Evolutionary conservation across 2,888 invertebrate species (phyloP), one percentile per base, ranked within the genome.

Genomic region (Muscina levida): DNA sequence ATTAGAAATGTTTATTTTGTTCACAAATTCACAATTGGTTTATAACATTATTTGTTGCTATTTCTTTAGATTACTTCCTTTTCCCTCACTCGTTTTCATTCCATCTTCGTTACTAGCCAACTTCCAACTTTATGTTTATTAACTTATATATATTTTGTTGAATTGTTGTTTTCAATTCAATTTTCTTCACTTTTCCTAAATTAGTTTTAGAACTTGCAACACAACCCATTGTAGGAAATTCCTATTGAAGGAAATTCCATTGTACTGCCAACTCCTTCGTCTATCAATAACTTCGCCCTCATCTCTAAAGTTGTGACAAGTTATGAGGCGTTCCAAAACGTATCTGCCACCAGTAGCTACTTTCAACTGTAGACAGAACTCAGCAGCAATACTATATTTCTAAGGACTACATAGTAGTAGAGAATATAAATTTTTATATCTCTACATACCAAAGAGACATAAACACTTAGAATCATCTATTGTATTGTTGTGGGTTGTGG

Each of bases 381-480:
- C 31, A 8, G 8, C 31, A 31, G 31, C 31, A 31, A 31, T 31
- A n/a, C n/a, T 31, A 8, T 31, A 31, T 31, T 31, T n/a, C n/a
- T n/a, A 31, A 31, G 31, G 31, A 53, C 11, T n/a, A n/a, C 44
- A 4, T 10, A 44, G 2, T 44, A 11, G 2, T 53, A 1, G 53
- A 2, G 24, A 53, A 13, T 48, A 53, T 53, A 53, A 22, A 53
- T 22, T 22, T 53, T 53, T 22, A 24, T 53, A 53, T 53, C 24
- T 48, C 53, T 22, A 10, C 53, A 53, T 22, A 15, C 19, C 17
- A 53, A 31, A 53, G 22, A 1, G 24, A 53, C 53, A 53, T 53
- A 53, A 53, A 24, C 53, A 53, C 53, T 53, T 53, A 53, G 24
- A 24, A 53, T n/a, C n/a, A n/a, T 53, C 24, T 53, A 24, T 53